phyloP scores from a whole-genome alignment of 2,797 vertebrate genomes.

The Valencia hispanica region DNA sequence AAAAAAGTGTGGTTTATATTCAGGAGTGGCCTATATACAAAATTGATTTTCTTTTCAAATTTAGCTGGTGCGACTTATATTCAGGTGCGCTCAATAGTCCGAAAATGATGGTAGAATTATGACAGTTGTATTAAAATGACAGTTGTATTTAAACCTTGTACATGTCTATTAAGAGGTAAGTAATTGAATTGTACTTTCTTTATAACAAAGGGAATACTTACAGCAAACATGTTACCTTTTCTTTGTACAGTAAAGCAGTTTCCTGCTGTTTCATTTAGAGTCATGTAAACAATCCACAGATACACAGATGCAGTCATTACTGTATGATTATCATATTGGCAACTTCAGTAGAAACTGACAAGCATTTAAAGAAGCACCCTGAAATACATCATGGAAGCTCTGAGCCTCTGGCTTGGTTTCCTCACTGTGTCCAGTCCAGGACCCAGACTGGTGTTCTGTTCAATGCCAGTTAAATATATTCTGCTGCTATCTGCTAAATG shows the following conservation, averaged over 20 bases:
- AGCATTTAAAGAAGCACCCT: slow-evolving; percentile 54
- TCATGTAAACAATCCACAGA: not conserved
- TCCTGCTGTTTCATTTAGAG: slow-evolving; percentile 20
- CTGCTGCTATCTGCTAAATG: slow-evolving; percentile 58
- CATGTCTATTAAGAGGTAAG: too few relatives aligned
- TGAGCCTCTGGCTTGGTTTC: slow-evolving; percentile 49
- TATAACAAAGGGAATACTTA: not conserved
- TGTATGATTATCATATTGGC: slow-evolving; percentile 47
- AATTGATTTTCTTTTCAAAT: too few relatives aligned
- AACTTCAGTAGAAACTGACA: slow-evolving; percentile 35
- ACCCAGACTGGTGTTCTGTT: slow-evolving; percentile 46
- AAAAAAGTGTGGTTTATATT: too few relatives aligned
- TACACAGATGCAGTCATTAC: slow-evolving; percentile 49
- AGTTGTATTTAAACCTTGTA: too few relatives aligned
- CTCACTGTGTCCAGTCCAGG: slow-evolving; percentile 60
- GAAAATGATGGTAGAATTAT: too few relatives aligned
- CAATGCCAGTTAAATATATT: slow-evolving; percentile 53
- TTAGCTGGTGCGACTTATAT: too few relatives aligned
- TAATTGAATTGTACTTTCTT: too few relatives aligned
- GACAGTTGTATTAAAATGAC: too few relatives aligned
- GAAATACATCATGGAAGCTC: slow-evolving; percentile 31
- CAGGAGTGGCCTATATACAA: too few relatives aligned
- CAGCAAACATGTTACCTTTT: not conserved
- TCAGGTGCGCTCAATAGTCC: too few relatives aligned
- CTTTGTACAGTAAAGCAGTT: not conserved